Evolutionary conservation across 2,888 invertebrate genomes (phyloP).

Genomic region (Eulithis prunata): DNA sequence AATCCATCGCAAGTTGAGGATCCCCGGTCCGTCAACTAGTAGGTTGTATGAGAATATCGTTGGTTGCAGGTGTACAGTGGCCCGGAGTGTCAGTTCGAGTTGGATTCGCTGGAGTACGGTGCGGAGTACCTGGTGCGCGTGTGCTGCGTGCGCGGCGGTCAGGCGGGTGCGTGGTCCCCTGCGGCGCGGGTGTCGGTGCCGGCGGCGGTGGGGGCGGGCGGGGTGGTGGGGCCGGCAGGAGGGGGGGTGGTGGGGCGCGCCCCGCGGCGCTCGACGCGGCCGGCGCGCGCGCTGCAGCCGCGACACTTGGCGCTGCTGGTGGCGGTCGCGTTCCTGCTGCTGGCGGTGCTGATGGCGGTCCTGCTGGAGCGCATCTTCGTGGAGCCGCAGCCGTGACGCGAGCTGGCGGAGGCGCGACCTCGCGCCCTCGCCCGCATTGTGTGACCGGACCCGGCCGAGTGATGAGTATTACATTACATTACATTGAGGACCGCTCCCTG

Average conservation of each 20-base stretch:
- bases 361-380: conserved; percentile 82
- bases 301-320: conserved; percentile 86
- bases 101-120: conserved; percentile 89
- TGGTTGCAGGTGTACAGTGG: conserved; percentile 87
- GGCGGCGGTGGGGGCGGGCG: conserved; percentile 64
- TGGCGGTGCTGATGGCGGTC: conserved; percentile 86
- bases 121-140: conserved; percentile 91
- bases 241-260: conserved; percentile 77
- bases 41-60: too few relatives aligned
- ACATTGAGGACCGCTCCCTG: too few relatives aligned
- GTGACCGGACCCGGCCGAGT: conserved; percentile 23
- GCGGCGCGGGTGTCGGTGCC: conserved; percentile 82
- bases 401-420: conserved; percentile 68
- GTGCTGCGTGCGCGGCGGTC: conserved; percentile 88
- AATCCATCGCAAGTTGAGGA: too few relatives aligned
- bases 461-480: too few relatives aligned
- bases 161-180: conserved; percentile 89
- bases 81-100: conserved; percentile 84
- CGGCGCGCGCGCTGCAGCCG: conserved; percentile 60
- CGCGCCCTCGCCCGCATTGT: conserved; percentile 70
- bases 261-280: conserved; percentile 81
- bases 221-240: conserved; percentile 78
- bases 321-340: conserved; percentile 84
- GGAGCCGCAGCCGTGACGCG: conserved; percentile 78
- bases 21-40: too few relatives aligned